Percentiles rank a stretch among this genome's conserved stretches.
phyloP scores from a whole-genome alignment of 2,113 vertebrate genomes.

The Oryctolagus cuniculus region DNA sequence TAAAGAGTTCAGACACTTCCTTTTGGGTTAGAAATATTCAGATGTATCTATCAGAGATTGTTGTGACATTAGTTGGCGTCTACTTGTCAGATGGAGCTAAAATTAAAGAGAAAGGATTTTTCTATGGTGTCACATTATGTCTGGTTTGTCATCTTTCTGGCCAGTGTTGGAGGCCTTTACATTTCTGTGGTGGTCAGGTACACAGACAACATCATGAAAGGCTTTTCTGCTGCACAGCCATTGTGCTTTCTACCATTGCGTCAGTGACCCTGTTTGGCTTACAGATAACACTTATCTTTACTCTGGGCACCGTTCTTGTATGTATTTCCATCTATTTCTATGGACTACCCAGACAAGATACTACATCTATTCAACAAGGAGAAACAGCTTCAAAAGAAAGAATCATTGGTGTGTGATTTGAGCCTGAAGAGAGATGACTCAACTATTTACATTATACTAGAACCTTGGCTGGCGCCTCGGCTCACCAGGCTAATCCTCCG shows the following conservation, averaged over 20 bases:
- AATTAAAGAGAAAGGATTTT: slow-evolving; percentile 96
- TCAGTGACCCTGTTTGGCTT: too few species aligned
- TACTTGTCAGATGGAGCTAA: slow-evolving; percentile 91
- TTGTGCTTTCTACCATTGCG: too few species aligned
- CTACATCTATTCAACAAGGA: slow-evolving; percentile 87
- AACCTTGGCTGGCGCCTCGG: too few species aligned
- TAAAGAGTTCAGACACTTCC: slow-evolving; percentile 98
- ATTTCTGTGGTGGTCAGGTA: too few species aligned
- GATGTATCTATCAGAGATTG: slow-evolving; percentile 97
- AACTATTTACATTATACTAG: slow-evolving; percentile 69
- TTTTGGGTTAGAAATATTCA: slow-evolving; percentile 99
- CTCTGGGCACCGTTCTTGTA: slow-evolving; percentile 92
- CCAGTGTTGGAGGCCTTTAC: too few species aligned
- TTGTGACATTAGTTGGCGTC: slow-evolving; percentile 93
- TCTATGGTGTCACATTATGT: slow-evolving; percentile 94
- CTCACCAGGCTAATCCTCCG: too few species aligned
- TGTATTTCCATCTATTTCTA: slow-evolving; percentile 98
- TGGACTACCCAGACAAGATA: slow-evolving; percentile 96
- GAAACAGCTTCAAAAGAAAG: slow-evolving; percentile 88
- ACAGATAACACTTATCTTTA: slow-evolving; percentile 91
- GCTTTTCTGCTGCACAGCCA: too few species aligned
- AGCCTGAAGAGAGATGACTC: slow-evolving; percentile 60
- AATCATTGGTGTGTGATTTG: slow-evolving; percentile 89
- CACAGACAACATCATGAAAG: too few species aligned
- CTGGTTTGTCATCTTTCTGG: slow-evolving; percentile 91